Conservation (phyloP, 2,888 invertebrate genomes). For the Syritta pipiens region DNA sequence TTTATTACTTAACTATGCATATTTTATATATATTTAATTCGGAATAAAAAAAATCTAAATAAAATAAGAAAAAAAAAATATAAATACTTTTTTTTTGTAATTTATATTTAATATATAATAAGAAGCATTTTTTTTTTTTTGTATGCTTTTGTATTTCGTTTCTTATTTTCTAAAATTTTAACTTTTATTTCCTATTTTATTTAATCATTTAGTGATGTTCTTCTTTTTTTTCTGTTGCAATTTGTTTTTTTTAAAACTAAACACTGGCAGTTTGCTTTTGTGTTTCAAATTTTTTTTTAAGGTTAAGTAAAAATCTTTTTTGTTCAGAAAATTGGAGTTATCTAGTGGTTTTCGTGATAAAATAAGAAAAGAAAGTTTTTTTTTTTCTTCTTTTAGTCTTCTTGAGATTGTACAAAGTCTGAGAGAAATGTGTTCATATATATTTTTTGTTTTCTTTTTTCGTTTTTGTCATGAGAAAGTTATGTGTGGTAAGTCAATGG, state of each 20-base stretch:
- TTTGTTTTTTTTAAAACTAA: conserved; percentile 3
- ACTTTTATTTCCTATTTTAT: conserved; percentile 15
- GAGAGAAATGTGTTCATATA: no score
- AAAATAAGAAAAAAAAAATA: background rate
- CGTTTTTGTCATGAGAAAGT: background rate
- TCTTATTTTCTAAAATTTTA: conserved; percentile 20
- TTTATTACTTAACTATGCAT: conserved; percentile 39
- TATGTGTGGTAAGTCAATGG: no score
- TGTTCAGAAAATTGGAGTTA: no score
- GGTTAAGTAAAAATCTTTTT: no score
- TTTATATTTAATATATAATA: conserved; percentile 21
- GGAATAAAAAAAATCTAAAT: background rate
- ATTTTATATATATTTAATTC: conserved; percentile 6
- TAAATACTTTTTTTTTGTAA: conserved; percentile 15
- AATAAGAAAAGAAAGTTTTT: background rate
- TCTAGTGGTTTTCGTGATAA: no score
- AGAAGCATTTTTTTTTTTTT: conserved; percentile 20
- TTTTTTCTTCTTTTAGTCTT: conserved; percentile 1
- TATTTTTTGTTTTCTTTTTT: background rate
- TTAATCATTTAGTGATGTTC: conserved; percentile 15
- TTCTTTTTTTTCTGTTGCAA: background rate
- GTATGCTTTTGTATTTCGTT: no score
- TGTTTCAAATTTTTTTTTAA: background rate
- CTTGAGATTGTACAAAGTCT: background rate
- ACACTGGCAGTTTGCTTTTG: conserved; percentile 41